Evolutionary conservation across 2,888 invertebrate genomes (phyloP), one percentile per base, ranked within the genome.

Genomic region (Parnassius glacialis): DNA sequence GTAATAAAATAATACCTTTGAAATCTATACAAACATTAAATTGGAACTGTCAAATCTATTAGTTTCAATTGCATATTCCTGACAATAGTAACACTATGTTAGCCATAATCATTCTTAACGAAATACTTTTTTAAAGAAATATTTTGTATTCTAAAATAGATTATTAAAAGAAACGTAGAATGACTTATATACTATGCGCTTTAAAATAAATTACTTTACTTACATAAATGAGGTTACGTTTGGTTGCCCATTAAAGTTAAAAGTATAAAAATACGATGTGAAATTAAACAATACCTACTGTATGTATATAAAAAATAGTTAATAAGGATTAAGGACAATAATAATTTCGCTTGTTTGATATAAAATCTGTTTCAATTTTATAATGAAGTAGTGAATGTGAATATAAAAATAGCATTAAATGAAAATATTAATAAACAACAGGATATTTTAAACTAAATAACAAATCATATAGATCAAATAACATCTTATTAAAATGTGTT

Each of bases 1-100:
- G 64, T 73, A 71, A 66, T 65, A 72, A 87, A 86, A 85, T 84
- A 87, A 80, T 85, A 78, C 84, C 81, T 76, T 83, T 85, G 83
- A 85, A 83, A 85, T 70, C 61, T 71, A 51, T 50, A 25, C 60
- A 61, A 55, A 61, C 59, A 65, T 68, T 67, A 67, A 63, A 64
- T 69, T 66, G 68, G 75, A 78, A 79, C 76, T 75, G 65, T 68
- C 57, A 68, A 68, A 68, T 61, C 59, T 54, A 57, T 62, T 52
- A 56, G 57, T 68, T 62, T 63, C 61, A 57, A 52, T 45, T 60
- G 59, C 57, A 65, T 65, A 68, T 67, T 70, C 67, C 67, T 68
- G 58, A 55, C 57, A 67, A 59, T 70, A 72, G 69, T 68, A 67
- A 71, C 65, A 67, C 58, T 71, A 67, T 57, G 60, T 64, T 61